Evolutionary conservation across 2,888 invertebrate species (phyloP), one percentile per base, ranked within the genome.

Genomic region (Andrena dorsata): DNA sequence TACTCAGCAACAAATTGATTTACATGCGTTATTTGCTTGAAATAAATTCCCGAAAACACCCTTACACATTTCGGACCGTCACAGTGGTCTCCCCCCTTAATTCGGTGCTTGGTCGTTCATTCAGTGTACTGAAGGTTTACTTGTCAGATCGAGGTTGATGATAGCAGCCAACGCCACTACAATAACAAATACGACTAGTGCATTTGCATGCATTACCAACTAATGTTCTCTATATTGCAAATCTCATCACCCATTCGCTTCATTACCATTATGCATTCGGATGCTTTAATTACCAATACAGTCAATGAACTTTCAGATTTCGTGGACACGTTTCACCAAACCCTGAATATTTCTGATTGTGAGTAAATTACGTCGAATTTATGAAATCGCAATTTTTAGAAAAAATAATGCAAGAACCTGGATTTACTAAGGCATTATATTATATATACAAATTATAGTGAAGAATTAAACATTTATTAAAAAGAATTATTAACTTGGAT

Each of bases 271-370:
- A n/a, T 51, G 20, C 13, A 41, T 56, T 68, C 49, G 5, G 47
- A 16, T 10, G 28, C 8, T 68, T 53, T 26, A 78, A 75, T 51
- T n/a, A 49, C 61, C 30, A 13, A 28, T 20, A 1, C 16, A 30
- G 53, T 8, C 66, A 53, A 64, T 73, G 16, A 35, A 73, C 64
- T 64, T n/a, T 13, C 69, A 6, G n/a, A 35, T 41, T 64, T 73
- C 72, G 26, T 41, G 35, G n/a, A n/a, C 63, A 6, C 10, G 20
- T 30, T 72, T 23, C 20, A 35, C 51, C n/a, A 47, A 20, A 32
- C 20, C 28, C 5, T 0, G 16, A 10, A 30, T 26, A 41, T 6
- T 13, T 49, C 10, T 23, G 13, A 7, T 41, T 41, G 16, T 41
- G 60, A 41, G 51, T 28, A 71, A 71, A n/a, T 60, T 13, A 41